A percentile compares a stretch with the other conserved stretches of the same genome.
Evolutionary conservation across 2,113 vertebrate species (phyloP).

Genomic region (Carassius carassius): DNA sequence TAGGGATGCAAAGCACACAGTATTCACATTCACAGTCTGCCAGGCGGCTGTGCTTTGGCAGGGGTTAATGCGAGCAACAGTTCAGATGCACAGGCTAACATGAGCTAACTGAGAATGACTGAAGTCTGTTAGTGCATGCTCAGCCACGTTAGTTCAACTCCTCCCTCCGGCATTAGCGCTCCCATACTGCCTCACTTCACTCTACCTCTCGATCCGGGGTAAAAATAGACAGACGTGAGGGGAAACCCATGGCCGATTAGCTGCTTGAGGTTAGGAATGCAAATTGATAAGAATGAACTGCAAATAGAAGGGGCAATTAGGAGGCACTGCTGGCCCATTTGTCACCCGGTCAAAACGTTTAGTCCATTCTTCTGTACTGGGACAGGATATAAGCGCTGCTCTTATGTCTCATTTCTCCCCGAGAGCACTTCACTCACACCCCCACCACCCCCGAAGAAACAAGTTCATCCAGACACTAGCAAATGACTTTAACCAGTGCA

Average conservation of each 20-base stretch:
- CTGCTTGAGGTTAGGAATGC: conserved; percentile 22
- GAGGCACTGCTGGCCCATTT: conserved; percentile 26
- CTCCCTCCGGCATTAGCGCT: conserved; percentile 14
- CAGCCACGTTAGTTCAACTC: conserved; percentile 24
- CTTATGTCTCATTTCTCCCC: conserved; percentile 19
- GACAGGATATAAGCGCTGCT: conserved; percentile 13
- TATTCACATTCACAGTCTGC: conserved; percentile 71
- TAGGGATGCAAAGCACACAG: conserved; percentile 74
- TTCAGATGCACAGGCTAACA: conserved; percentile 75
- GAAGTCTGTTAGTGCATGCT: conserved; percentile 25
- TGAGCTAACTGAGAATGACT: conserved; percentile 65
- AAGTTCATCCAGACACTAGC: conserved; percentile 32
- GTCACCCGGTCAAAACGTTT: conserved; percentile 8
- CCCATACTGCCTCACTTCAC: not conserved
- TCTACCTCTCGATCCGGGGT: conserved; percentile 16
- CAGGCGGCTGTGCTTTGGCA: conserved; percentile 60
- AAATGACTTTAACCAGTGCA: conserved; percentile 40
- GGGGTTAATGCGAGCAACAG: conserved; percentile 69
- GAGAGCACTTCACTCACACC: not conserved
- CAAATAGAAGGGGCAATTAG: conserved; percentile 44
- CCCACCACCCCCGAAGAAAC: conserved; percentile 9
- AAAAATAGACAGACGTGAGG: conserved; percentile 27
- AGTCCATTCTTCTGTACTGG: conserved; percentile 22
- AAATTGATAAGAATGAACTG: conserved; percentile 45
- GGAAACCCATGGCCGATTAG: conserved; percentile 26